Conservation (phyloP, 92 coral and sea anemone species). For the Galaxea fascicularis region DNA sequence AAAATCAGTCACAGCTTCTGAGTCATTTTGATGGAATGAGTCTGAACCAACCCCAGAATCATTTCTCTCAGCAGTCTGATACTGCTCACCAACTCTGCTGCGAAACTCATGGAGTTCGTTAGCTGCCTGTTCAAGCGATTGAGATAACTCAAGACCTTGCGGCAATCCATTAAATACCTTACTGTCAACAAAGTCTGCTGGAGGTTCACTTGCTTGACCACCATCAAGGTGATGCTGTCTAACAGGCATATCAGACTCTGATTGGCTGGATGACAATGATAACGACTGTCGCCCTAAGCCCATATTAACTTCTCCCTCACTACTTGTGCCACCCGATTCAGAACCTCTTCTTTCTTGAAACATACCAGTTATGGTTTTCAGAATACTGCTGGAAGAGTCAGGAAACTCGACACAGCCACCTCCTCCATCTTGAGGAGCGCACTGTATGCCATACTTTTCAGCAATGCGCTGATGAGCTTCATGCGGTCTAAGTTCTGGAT, state of each 20-base stretch:
- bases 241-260: constrained; percentile 23
- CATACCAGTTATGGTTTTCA: constrained; percentile 75
- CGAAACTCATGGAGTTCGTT: not conserved
- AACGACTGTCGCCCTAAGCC: constrained; percentile 22
- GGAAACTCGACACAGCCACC: constrained; percentile 87
- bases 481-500: constrained; percentile 81
- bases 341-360: constrained; percentile 67
- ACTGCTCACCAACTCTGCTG: constrained; percentile 7
- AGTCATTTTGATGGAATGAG: constrained; percentile 51
- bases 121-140: not conserved
- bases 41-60: constrained; percentile 74
- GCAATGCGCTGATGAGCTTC: constrained; percentile 69
- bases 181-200: not conserved
- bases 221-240: not conserved
- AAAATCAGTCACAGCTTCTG: constrained; percentile 15
- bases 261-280: constrained; percentile 48
- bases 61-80: constrained; percentile 45
- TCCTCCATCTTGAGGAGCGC: constrained; percentile 48
- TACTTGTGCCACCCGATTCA: constrained; percentile 44
- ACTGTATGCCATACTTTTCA: constrained; percentile 76
- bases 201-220: constrained; percentile 17
- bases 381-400: constrained; percentile 77
- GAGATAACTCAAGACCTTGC: not conserved
- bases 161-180: constrained; percentile 21
- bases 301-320: constrained; percentile 33